Percentiles rank a stretch among this genome's conserved stretches.
phyloP scores from a whole-genome alignment of 2,797 vertebrate species.

The Sparus aurata region DNA sequence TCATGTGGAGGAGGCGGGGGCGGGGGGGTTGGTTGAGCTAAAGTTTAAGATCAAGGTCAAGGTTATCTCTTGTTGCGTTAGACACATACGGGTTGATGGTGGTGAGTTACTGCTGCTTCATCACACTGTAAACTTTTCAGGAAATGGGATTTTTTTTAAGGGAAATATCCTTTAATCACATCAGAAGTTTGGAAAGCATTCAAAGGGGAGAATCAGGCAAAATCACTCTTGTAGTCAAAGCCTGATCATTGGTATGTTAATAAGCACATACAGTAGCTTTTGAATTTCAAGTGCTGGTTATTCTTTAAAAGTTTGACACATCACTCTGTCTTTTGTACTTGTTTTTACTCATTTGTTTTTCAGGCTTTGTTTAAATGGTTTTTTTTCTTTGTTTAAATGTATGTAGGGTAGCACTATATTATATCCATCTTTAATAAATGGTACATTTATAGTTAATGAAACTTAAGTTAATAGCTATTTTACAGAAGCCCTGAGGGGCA shows the following conservation, averaged over 20 bases:
- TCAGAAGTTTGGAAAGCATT: constrained; percentile 20
- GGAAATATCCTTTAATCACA: constrained; percentile 36
- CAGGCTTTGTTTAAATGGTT: background rate
- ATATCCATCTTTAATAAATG: too few relatives aligned
- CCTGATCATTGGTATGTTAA: background rate
- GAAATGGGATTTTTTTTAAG: constrained; percentile 20
- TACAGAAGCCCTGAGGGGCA: too few relatives aligned
- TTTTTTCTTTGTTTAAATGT: too few relatives aligned
- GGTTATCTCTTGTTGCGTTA: constrained; percentile 49
- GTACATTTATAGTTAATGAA: too few relatives aligned
- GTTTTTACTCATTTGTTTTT: background rate
- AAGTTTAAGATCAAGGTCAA: constrained; percentile 60
- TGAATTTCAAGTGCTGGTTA: background rate
- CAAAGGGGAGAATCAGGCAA: background rate
- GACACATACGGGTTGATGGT: background rate
- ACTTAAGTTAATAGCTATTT: too few relatives aligned
- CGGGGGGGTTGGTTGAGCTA: constrained; percentile 10
- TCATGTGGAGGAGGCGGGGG: constrained; percentile 48
- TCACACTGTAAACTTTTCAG: constrained; percentile 24
- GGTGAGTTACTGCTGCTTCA: constrained; percentile 22
- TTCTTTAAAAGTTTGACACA: constrained; percentile 2
- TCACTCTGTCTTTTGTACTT: background rate
- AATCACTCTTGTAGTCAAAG: background rate
- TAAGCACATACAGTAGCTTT: background rate
- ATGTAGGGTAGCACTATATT: too few relatives aligned